Evolutionary conservation across 1,140 invertebrate species (phyloP).

Genomic region (Zaprionus lachaisei): DNA sequence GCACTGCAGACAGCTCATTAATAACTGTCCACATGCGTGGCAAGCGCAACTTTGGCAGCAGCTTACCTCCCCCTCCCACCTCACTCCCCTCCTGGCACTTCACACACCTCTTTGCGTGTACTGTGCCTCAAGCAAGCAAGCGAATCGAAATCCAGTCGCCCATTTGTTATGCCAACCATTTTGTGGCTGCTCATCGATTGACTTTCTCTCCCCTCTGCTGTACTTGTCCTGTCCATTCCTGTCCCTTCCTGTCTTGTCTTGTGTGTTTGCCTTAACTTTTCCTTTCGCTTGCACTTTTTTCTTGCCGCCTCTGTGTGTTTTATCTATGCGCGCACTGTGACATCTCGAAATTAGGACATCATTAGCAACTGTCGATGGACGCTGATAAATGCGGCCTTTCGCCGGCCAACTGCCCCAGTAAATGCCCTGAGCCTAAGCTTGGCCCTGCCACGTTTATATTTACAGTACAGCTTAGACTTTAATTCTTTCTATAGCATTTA

Average conservation of each 20-base stretch:
- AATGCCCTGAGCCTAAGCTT: neutral
- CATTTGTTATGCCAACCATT: constrained; percentile 68
- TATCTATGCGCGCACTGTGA: constrained; percentile 74
- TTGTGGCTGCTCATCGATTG: constrained; percentile 59
- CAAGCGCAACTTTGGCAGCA: constrained; percentile 34
- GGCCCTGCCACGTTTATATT: neutral
- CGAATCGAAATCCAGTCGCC: constrained; percentile 30
- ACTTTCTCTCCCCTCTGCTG: constrained; percentile 26
- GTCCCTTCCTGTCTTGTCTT: neutral
- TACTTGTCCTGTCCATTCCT: constrained; percentile 17
- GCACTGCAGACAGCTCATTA: constrained; percentile 55
- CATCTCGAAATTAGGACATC: constrained; percentile 82
- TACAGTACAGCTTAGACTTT: constrained; percentile 1
- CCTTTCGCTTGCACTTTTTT: constrained; percentile 14
- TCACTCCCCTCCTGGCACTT: too few species aligned
- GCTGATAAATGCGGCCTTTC: constrained; percentile 69
- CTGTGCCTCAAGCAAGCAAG: neutral
- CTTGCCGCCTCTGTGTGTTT: neutral
- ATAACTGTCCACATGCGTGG: constrained; percentile 77
- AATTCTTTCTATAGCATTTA: neutral
- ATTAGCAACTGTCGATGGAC: constrained; percentile 80
- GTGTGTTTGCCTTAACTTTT: too few species aligned
- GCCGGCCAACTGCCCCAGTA: constrained; percentile 13
- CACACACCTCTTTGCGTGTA: neutral
- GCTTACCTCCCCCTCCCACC: too few species aligned